Conservation (phyloP, 2,113 vertebrate species). For the Syngnathus typhle region DNA sequence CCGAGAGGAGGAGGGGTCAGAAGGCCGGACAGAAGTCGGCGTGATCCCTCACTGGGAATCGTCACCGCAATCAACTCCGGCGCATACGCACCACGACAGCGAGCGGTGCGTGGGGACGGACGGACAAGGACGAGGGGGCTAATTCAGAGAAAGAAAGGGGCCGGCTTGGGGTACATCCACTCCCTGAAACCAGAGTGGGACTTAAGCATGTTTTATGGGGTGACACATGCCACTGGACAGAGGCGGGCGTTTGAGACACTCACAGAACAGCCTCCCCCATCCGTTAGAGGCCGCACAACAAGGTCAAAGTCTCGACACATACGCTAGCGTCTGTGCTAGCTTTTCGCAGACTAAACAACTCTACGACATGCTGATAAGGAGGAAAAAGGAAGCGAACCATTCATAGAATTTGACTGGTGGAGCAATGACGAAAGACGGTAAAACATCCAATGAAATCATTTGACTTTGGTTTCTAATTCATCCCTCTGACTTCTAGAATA, state of each 20-base stretch:
- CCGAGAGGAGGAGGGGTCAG: conserved; percentile 63
- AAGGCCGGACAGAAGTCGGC: conserved; percentile 67
- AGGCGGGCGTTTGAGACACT: conserved; percentile 60
- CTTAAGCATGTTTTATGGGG: conserved; percentile 72
- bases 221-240: conserved; percentile 64
- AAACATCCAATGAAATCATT: too few species aligned
- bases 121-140: conserved; percentile 71
- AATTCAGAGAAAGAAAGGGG: conserved; percentile 71
- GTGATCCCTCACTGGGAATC: conserved; percentile 80
- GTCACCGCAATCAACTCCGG: conserved; percentile 61
- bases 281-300: conserved; percentile 62
- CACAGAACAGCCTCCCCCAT: conserved; percentile 61
- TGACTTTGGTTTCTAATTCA: too few species aligned
- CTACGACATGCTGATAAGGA: not conserved
- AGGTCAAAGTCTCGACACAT: conserved; percentile 63
- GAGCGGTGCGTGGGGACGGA: conserved; percentile 44
- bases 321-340: conserved; percentile 11
- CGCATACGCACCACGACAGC: conserved; percentile 41
- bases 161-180: conserved; percentile 60
- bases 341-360: conserved; percentile 25
- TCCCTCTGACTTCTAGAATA: too few species aligned
- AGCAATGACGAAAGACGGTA: too few species aligned
- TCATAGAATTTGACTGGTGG: not conserved
- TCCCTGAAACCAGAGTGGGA: conserved; percentile 72
- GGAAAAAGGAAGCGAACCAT: not conserved